A percentile compares a stretch with the other conserved stretches of the same genome.
Evolutionary conservation across 2,113 vertebrate species (phyloP).

Genomic region (Charadrius vociferus): DNA sequence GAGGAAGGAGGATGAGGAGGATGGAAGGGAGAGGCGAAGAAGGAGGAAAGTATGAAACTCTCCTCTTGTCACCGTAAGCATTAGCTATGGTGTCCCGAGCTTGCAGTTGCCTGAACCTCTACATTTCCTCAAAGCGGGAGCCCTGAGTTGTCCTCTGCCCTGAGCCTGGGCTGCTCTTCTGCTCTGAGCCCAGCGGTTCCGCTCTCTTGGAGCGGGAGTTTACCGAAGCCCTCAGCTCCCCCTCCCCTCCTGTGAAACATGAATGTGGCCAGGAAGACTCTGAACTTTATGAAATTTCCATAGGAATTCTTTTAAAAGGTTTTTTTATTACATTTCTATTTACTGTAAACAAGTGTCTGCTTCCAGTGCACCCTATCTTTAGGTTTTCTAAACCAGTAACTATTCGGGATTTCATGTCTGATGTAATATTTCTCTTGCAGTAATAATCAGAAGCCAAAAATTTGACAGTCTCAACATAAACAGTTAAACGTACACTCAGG

Average conservation of each 20-base stretch:
- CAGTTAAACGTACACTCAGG: not conserved
- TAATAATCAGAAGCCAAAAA: not conserved
- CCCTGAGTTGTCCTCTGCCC: not conserved
- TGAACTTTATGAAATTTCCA: not conserved
- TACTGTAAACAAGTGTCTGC: not conserved
- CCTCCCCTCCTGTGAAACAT: not conserved
- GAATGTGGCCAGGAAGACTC: not conserved
- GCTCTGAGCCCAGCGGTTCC: not conserved
- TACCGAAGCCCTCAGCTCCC: rapidly evolving
- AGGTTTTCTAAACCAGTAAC: not conserved
- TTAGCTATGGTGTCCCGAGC: not conserved
- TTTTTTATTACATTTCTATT: not conserved
- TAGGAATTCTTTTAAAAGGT: not conserved
- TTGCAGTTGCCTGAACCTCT: not conserved
- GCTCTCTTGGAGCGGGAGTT: not conserved
- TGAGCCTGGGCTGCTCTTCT: not conserved
- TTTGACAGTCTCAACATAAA: not conserved
- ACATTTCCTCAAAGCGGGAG: not conserved
- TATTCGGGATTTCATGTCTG: not conserved
- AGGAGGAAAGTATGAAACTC: not conserved
- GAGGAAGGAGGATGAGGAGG: not conserved
- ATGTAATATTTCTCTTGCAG: not conserved
- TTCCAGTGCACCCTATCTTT: not conserved
- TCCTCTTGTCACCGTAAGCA: not conserved
- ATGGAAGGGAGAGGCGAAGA: not conserved